phyloP scores from a whole-genome alignment of 2,113 vertebrate genomes.

The Amia ocellicauda region DNA sequence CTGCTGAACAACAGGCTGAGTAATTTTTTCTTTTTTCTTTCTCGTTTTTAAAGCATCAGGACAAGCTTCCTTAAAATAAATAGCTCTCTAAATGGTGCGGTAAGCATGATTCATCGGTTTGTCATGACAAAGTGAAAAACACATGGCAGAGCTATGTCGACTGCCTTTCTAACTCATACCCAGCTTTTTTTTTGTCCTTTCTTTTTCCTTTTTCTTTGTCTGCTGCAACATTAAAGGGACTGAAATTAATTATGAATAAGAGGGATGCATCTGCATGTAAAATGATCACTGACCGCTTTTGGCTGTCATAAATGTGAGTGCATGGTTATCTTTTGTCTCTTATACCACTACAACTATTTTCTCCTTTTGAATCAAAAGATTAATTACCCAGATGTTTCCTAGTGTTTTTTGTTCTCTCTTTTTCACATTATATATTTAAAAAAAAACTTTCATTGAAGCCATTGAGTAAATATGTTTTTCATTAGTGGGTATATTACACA shows the following conservation, averaged over 20 bases:
- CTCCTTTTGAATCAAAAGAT: slow-evolving; percentile 61
- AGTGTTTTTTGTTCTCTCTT: slow-evolving; percentile 73
- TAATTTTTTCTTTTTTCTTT: not conserved
- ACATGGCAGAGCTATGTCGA: not conserved
- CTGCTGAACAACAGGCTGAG: slow-evolving; percentile 33
- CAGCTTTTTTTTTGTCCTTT: slow-evolving; percentile 17
- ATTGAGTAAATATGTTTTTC: slow-evolving; percentile 64
- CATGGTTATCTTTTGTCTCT: not conserved
- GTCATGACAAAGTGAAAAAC: slow-evolving; percentile 30
- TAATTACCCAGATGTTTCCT: slow-evolving; percentile 83
- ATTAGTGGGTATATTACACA: slow-evolving; percentile 43
- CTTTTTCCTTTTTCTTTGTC: not conserved
- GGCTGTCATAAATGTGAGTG: not conserved
- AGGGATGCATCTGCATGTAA: slow-evolving; percentile 37
- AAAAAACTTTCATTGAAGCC: slow-evolving; percentile 40
- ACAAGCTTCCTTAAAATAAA: slow-evolving; percentile 49
- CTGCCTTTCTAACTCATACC: not conserved
- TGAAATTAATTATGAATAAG: slow-evolving; percentile 59
- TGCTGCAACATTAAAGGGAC: slow-evolving; percentile 30
- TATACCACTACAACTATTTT: slow-evolving; percentile 47
- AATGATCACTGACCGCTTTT: slow-evolving; percentile 31
- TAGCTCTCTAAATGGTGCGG: slow-evolving; percentile 31
- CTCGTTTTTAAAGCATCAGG: slow-evolving; percentile 8
- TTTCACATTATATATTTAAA: slow-evolving; percentile 80
- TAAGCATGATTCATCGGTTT: slow-evolving; percentile 47